Evolutionary conservation across 1,140 invertebrate genomes (phyloP).

Genomic region (Drosophila serrata): DNA sequence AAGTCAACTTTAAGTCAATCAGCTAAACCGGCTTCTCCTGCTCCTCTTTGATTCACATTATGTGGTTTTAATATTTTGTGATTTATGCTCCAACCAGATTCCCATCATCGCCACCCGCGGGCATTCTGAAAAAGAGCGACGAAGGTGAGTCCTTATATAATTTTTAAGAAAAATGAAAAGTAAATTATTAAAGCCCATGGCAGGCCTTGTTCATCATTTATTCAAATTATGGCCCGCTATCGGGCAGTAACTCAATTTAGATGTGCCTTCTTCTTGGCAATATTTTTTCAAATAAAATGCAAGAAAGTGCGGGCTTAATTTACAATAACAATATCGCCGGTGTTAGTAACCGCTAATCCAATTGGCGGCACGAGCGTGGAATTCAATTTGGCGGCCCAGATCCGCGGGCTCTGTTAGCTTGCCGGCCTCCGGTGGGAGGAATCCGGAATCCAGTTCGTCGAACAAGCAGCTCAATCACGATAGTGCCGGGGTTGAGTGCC

Average conservation of each 20-base stretch:
- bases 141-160: slow-evolving; percentile 72
- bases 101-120: slow-evolving; percentile 81
- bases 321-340: slow-evolving; percentile 80
- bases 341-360: slow-evolving; percentile 84
- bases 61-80: slow-evolving; percentile 50
- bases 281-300: slow-evolving; percentile 56
- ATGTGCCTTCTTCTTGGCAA: slow-evolving; percentile 14
- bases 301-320: slow-evolving; percentile 76
- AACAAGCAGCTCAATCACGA: slow-evolving; percentile 78
- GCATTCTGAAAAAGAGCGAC: slow-evolving; percentile 84
- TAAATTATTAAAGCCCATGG: slow-evolving; percentile 71
- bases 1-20: slow-evolving; percentile 79
- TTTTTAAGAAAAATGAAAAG: slow-evolving; percentile 45
- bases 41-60: slow-evolving; percentile 20
- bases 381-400: slow-evolving; percentile 70
- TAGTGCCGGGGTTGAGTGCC: slow-evolving; percentile 46
- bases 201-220: slow-evolving; percentile 66
- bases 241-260: slow-evolving; percentile 75
- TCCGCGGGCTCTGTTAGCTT: slow-evolving; percentile 41
- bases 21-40: slow-evolving; percentile 6
- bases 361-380: slow-evolving; percentile 70
- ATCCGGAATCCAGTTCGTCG: slow-evolving; percentile 44
- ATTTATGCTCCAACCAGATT: slow-evolving; percentile 72
- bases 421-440: slow-evolving; percentile 42
- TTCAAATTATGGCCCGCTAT: slow-evolving; percentile 71